Percentiles rank a stretch among this genome's conserved stretches.
These are phyloP conservation scores for Chlorodrepanis virens DNA, from an alignment of 2,113 vertebrate genomes.

Conservation along the genomic window DNA sequence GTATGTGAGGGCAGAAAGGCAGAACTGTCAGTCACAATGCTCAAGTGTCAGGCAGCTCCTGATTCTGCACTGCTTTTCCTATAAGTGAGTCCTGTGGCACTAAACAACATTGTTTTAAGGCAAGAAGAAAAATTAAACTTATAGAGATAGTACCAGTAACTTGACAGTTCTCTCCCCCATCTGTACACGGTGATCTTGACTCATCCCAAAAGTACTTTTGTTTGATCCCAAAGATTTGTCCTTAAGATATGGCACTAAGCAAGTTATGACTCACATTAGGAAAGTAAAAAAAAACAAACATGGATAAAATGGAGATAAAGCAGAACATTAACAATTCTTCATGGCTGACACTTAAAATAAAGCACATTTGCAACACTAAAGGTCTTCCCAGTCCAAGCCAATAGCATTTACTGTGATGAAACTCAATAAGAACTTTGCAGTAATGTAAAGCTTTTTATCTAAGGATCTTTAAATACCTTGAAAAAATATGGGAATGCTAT, in stretches of 20 bases:
- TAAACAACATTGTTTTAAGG: neutral
- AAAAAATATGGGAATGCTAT: neutral
- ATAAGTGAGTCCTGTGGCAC: neutral
- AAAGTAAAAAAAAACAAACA: neutral
- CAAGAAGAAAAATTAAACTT: neutral
- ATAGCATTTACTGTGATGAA: neutral
- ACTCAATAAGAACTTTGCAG: neutral
- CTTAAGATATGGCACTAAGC: conserved; percentile 4
- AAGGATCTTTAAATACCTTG: neutral
- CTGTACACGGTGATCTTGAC: neutral
- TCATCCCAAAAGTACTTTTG: conserved; percentile 3
- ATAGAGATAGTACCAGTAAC: neutral
- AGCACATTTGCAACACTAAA: conserved; percentile 13
- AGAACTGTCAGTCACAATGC: neutral
- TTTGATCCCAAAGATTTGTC: conserved; percentile 33
- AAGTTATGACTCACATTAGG: conserved; percentile 33
- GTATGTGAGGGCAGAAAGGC: neutral
- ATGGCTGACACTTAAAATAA: conserved; percentile 17
- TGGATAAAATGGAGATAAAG: conserved; percentile 44
- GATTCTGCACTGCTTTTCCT: neutral
- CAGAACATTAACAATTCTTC: conserved; percentile 32
- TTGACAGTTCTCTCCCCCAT: neutral
- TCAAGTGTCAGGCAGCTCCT: neutral
- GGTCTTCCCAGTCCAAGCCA: neutral
- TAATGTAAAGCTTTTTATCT: neutral